Percentiles rank a stretch among this genome's conserved stretches.
These are phyloP conservation scores for Notoglanidium macrostoma DNA, from an alignment of 2,797 vertebrate species.

Conservation along the genomic window DNA sequence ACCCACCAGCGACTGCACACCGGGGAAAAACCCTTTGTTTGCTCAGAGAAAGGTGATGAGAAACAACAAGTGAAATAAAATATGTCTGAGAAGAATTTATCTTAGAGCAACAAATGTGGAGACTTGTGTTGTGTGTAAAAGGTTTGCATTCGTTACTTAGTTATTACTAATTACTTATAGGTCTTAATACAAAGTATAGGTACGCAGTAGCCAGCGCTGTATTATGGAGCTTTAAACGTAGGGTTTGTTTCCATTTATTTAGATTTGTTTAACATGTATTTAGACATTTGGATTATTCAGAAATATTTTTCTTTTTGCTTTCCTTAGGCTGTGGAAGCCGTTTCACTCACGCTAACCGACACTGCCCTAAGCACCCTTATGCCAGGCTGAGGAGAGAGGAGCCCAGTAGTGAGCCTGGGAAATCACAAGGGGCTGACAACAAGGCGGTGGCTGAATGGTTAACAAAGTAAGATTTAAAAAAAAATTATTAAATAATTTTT, in stretches of 20 bases:
- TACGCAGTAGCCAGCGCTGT: neutral
- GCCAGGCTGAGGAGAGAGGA: slow-evolving; percentile 94
- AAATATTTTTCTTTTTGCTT: slow-evolving; percentile 24
- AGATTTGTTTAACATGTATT: neutral
- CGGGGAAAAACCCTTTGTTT: slow-evolving; percentile 97
- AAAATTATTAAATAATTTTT: neutral
- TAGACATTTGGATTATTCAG: neutral
- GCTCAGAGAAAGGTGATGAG: slow-evolving; percentile 90
- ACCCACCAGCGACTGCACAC: slow-evolving; percentile 99
- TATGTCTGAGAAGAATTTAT: neutral
- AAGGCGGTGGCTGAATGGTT: slow-evolving; percentile 97
- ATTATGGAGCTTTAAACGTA: neutral
- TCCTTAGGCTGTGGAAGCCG: slow-evolving; percentile 88
- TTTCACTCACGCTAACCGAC: slow-evolving; percentile 96
- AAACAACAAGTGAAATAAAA: slow-evolving; percentile 2
- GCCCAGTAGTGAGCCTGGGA: slow-evolving; percentile 78
- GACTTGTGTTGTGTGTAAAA: neutral
- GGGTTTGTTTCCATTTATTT: neutral
- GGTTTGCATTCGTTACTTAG: neutral
- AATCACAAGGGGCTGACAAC: slow-evolving; percentile 88
- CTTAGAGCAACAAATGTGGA: too few species aligned
- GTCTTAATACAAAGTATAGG: neutral
- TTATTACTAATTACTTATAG: neutral
- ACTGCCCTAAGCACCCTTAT: slow-evolving; percentile 95
- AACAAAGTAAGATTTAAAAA: slow-evolving; percentile 81